Evolutionary conservation across 2,888 invertebrate species (phyloP).

Genomic region (Drosophila recens): DNA sequence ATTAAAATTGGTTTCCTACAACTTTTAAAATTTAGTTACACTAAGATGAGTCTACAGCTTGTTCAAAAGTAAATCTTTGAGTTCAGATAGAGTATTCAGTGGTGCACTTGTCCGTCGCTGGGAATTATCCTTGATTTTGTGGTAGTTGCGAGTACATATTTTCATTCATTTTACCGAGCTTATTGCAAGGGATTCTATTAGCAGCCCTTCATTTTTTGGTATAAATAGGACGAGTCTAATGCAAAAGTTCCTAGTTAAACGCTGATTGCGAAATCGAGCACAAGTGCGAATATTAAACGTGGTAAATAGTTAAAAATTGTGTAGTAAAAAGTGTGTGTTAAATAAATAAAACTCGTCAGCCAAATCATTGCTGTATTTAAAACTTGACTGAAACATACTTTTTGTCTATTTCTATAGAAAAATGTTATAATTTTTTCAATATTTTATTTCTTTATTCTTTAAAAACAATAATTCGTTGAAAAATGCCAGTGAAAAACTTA

Average conservation of each 20-base stretch:
- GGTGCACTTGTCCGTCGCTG: neutral
- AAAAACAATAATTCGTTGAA: too few relatives aligned
- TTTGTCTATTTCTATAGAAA: neutral
- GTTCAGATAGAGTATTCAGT: conserved; percentile 9
- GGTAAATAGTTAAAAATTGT: conserved; percentile 15
- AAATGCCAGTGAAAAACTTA: too few relatives aligned
- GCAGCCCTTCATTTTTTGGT: conserved; percentile 41
- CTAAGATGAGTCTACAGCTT: neutral
- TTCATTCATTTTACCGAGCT: conserved; percentile 18
- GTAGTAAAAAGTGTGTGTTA: neutral
- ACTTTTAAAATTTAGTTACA: neutral
- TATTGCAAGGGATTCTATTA: conserved; percentile 29
- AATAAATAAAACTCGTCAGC: neutral
- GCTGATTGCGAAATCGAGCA: conserved; percentile 24
- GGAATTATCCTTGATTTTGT: neutral
- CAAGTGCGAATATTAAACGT: conserved; percentile 19
- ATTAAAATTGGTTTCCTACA: neutral
- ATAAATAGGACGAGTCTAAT: conserved; percentile 59
- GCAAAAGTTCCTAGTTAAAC: conserved; percentile 44
- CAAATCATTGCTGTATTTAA: neutral
- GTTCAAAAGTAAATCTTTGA: too few relatives aligned
- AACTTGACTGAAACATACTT: neutral
- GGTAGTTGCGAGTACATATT: conserved; percentile 4
- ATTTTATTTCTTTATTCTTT: too few relatives aligned
- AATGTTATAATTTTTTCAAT: too few relatives aligned